A percentile compares a stretch with the other conserved stretches of the same genome.
These are phyloP conservation scores for Megalops atlanticus DNA, from an alignment of 2,113 vertebrate genomes.

Conservation along the genomic window DNA sequence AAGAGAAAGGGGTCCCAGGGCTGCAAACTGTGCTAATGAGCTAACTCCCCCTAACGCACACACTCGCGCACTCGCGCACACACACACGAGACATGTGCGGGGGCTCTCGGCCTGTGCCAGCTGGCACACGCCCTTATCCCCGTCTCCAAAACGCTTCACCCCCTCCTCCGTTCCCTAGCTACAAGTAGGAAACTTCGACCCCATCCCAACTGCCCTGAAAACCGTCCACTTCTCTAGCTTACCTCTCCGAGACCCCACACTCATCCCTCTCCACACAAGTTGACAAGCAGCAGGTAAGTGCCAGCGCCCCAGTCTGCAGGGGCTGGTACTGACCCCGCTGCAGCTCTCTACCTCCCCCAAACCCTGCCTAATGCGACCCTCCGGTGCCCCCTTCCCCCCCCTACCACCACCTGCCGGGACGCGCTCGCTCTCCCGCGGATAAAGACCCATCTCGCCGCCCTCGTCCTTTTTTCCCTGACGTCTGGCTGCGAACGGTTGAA, in stretches of 20 bases:
- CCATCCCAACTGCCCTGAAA: no score
- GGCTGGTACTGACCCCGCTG: not conserved
- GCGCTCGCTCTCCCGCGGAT: not conserved
- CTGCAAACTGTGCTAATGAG: slow-evolving; percentile 60
- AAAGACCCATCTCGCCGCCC: not conserved
- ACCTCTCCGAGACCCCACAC: slow-evolving; percentile 18
- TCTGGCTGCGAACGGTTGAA: not conserved
- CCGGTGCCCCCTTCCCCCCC: not conserved
- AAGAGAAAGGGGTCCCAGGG: slow-evolving; percentile 48
- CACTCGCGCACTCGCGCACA: not conserved
- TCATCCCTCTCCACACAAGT: slow-evolving; percentile 23
- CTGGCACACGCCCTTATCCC: no score
- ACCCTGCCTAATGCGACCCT: not conserved
- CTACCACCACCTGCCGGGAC: not conserved
- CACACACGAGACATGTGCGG: no score
- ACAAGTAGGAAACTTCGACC: no score
- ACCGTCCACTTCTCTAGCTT: no score
- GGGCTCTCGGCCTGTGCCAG: no score
- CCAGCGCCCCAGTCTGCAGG: no score
- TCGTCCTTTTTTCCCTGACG: not conserved
- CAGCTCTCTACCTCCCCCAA: not conserved
- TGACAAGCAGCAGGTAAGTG: slow-evolving; percentile 18
- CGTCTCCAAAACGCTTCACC: no score
- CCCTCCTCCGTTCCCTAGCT: no score
- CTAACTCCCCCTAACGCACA: slow-evolving; percentile 38